A percentile compares a stretch with the other conserved stretches of the same genome.
phyloP scores from a whole-genome alignment of 2,888 invertebrate species.

The Tromatobia lineatoria region DNA sequence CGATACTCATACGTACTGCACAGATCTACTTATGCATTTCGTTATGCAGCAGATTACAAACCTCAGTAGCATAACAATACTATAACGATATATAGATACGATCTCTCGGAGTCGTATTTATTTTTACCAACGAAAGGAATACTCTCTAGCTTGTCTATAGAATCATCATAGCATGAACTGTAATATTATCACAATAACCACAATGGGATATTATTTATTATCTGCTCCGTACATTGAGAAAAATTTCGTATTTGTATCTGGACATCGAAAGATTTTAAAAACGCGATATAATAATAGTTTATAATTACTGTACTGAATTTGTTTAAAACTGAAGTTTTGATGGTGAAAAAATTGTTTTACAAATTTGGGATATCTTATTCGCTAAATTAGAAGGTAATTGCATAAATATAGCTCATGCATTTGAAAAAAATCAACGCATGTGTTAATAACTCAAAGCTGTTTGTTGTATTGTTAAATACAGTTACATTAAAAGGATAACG shows the following conservation, averaged over 20 bases:
- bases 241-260: too few relatives aligned
- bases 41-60: constrained; percentile 23
- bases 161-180: not conserved
- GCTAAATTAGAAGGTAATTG: too few relatives aligned
- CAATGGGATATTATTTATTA: not conserved
- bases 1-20: not conserved
- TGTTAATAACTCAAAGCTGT: too few relatives aligned
- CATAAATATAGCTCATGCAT: too few relatives aligned
- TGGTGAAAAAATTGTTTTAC: too few relatives aligned
- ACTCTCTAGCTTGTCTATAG: not conserved
- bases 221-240: not conserved
- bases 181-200: not conserved
- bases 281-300: too few relatives aligned
- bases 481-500: not conserved
- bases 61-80: constrained; percentile 6
- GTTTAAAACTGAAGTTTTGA: too few relatives aligned
- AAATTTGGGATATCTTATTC: too few relatives aligned
- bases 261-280: too few relatives aligned
- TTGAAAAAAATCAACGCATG: too few relatives aligned
- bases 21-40: constrained; percentile 34
- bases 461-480: too few relatives aligned
- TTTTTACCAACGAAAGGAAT: constrained; percentile 20
- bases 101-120: constrained; percentile 3
- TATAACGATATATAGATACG: not conserved
- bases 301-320: too few relatives aligned